A percentile compares a stretch with the other conserved stretches of the same genome.
phyloP scores from a whole-genome alignment of 2,113 vertebrate genomes.

The Riparia riparia region DNA sequence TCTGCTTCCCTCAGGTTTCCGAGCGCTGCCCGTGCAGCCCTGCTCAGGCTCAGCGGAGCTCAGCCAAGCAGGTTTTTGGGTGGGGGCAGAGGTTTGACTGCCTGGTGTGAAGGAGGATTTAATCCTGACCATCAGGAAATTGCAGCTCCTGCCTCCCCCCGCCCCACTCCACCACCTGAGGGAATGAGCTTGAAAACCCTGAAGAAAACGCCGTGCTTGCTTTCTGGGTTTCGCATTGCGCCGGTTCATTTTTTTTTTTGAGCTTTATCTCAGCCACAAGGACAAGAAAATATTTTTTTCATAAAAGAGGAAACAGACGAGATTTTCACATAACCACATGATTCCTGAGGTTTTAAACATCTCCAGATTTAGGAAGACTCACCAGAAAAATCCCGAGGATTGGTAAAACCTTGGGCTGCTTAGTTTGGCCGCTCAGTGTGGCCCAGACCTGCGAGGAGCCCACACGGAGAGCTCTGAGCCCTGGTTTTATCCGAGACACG shows the following conservation, averaged over 20 bases:
- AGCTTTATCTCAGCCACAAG: conserved; percentile 33
- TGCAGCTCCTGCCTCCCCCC: neutral
- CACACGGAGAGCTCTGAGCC: neutral
- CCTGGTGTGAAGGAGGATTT: neutral
- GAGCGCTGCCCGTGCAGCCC: neutral
- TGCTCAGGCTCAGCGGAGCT: neutral
- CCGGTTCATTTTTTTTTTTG: neutral
- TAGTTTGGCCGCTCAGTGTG: neutral
- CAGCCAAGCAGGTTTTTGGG: neutral
- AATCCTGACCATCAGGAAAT: conserved; percentile 10
- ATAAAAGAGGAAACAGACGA: neutral
- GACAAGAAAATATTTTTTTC: conserved; percentile 5
- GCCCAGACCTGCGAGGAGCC: neutral
- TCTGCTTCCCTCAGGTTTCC: neutral
- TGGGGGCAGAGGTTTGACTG: neutral
- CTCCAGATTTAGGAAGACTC: neutral
- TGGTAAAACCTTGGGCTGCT: neutral
- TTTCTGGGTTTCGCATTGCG: neutral
- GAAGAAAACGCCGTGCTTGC: neutral
- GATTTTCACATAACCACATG: conserved; percentile 13
- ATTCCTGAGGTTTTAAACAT: conserved; percentile 1
- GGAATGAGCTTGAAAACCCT: neutral
- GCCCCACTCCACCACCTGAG: neutral
- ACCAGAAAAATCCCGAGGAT: neutral
- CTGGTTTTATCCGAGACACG: neutral